A percentile compares a stretch with the other conserved stretches of the same genome.
These are phyloP conservation scores for Paratilapia polleni DNA, from an alignment of 2,113 vertebrate genomes.

Conservation along the genomic window DNA sequence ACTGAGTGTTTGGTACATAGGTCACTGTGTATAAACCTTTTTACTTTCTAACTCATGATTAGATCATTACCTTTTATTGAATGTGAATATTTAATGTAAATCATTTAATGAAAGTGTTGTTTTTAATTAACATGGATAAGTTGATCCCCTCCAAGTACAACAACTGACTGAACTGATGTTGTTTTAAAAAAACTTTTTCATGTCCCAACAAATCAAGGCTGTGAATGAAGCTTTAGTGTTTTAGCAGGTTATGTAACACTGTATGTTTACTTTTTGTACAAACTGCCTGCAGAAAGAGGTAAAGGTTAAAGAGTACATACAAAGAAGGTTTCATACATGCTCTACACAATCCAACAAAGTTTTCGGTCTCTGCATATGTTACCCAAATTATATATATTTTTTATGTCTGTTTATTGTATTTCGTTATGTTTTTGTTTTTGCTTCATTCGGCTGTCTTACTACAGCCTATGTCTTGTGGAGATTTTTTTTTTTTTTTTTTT, in stretches of 20 bases:
- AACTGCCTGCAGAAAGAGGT: not conserved
- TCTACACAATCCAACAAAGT: not conserved
- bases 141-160: not conserved
- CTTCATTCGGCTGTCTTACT: not conserved
- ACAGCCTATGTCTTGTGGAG: not conserved
- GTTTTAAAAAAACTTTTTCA: not conserved
- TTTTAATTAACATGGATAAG: not conserved
- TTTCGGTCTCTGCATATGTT: not conserved
- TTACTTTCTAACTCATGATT: not conserved
- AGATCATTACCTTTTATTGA: not conserved
- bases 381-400: not conserved
- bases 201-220: not conserved
- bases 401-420: not conserved
- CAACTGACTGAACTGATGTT: no score
- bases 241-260: not conserved
- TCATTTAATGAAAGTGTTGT: not conserved
- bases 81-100: not conserved
- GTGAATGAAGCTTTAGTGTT: not conserved
- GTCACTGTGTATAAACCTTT: not conserved
- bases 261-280: not conserved
- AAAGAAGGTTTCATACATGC: not conserved
- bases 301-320: not conserved
- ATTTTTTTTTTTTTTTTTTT: no score
- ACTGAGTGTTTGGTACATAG: not conserved
- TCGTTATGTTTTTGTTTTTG: not conserved